phyloP scores from a whole-genome alignment of 2,888 invertebrate species.

The Brachypalpus laphriformis region DNA sequence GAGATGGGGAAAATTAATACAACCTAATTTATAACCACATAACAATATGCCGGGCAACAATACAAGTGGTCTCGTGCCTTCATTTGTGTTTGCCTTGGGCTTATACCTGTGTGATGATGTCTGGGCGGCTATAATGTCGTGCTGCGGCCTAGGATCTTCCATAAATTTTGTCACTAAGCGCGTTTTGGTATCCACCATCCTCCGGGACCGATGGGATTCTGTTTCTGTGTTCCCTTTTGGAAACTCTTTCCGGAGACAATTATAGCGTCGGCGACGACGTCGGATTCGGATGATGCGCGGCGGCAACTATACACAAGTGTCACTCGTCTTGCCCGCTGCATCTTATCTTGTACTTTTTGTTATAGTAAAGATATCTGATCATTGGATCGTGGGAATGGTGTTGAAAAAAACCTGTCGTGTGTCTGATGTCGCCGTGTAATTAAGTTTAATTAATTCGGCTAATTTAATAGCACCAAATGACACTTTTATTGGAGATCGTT shows the following conservation, averaged over 20 bases:
- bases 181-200: slow-evolving; percentile 43
- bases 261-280: slow-evolving; percentile 42
- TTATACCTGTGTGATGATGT: slow-evolving; percentile 59
- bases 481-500: slow-evolving; percentile 60
- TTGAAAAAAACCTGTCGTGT: slow-evolving; percentile 61
- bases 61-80: slow-evolving; percentile 67
- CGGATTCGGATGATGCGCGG: slow-evolving; percentile 39
- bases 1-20: slow-evolving; percentile 57
- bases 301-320: slow-evolving; percentile 58
- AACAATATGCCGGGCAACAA: slow-evolving; percentile 64
- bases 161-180: slow-evolving; percentile 66
- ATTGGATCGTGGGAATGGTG: slow-evolving; percentile 58
- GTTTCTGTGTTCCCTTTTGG: slow-evolving; percentile 15
- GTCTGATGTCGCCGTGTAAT: slow-evolving; percentile 59
- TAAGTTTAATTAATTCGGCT: slow-evolving; percentile 59
- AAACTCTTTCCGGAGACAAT: slow-evolving; percentile 34
- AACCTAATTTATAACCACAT: slow-evolving; percentile 67
- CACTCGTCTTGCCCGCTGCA: slow-evolving; percentile 39
- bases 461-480: slow-evolving; percentile 59
- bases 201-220: slow-evolving; percentile 4
- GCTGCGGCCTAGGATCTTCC: slow-evolving; percentile 57
- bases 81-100: slow-evolving; percentile 45
- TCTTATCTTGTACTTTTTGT: slow-evolving; percentile 64
- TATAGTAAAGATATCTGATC: slow-evolving; percentile 59
- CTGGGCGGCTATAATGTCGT: slow-evolving; percentile 55